Base-by-base conservation (phyloP, 2,888 invertebrate genomes). In the Pollenia griseotomentosa region DNA sequence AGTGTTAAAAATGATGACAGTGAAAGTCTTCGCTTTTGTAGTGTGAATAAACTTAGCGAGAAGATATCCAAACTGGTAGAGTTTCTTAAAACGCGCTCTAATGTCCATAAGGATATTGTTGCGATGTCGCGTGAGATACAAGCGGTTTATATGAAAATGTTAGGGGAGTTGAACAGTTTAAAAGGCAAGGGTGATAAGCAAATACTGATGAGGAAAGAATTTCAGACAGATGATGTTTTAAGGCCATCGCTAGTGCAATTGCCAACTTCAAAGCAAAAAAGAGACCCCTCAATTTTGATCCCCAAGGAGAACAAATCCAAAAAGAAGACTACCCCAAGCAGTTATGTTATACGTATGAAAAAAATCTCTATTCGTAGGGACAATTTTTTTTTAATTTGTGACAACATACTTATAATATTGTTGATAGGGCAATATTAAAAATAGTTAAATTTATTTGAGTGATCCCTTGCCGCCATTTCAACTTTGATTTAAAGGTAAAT, bases 31-130 rank as follows among this genome's bases (percentile, higher is more conserved):
- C 48, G 48, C 11, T 11, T 48, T 48, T 11, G 12, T 9, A 48
- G 3, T 11, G 48, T 65, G 44, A 44, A 8, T 1, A 65, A 44
- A 10, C 46, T 65, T 2, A 46, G 65, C 2, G 65, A 16, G 11
- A 46, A 65, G 10, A 65, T 44, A 9, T 16, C 9, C 10, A 14
- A 65, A 46, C 16, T 65, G 65, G 16, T 46, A 9, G 65, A 44
- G 8, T 65, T 65, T 5, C 65, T 65, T 65, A 65, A 16, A 11
- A 33, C 59, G 3, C 44, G 44, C 0, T 19, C 65, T 16, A 53
- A 53, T n/a, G 53, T 53, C 16, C 53, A 53, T 16, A 53, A 53
- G 53, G 53, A 53, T 16, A 53, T 53, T 16, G 53, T 53, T 53
- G 4, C 16, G 53, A 53, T 53, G 53, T 16, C 53, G 2, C 53